Evolutionary conservation across 1,140 invertebrate species (phyloP), one percentile per base, ranked within the genome.

Genomic region (Rhynchophorus ferrugineus): DNA sequence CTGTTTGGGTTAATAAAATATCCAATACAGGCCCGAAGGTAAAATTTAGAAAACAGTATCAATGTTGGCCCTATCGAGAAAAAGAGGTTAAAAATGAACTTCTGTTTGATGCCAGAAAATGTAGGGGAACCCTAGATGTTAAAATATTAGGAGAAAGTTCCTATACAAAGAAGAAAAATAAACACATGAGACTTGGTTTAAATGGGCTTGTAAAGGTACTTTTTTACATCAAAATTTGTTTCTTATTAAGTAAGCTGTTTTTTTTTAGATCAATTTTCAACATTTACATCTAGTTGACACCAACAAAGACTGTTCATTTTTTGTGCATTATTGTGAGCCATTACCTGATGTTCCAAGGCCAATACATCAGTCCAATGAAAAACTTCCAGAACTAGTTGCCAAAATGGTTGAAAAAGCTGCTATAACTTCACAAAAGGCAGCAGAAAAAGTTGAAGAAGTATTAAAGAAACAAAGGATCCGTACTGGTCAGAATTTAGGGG

Each of bases 1-100:
- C 68, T 37, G 56, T 67, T 54, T 69, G 68, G 68, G 68, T 64
- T 18, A 67, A 68, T 49, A 69, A 69, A 58, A 64, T 66, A 48
- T 69, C 68, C 34, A 69, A 69, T 53, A 68, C 66, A 6, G 68
- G 68, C 2, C 66, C 66, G 11, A 67, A 69, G 63, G 66, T 69
- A 44, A 60, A 57, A 39, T 69, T 68, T 58, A 49, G 68, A 45
- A 69, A 69, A 51, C 66, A 68, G 37, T 69, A 69, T 56, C 68
- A 69, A 37, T 69, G 68, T 36, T 69, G 68, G 68, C 62, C 66
- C 13, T 59, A 64, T 14, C 49, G 49, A 11, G 60, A 59, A 22
- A 62, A 62, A 57, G 47, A 51, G 7, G 53, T 68, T 11, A 60
- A 64, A 49, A 68, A 68, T 39, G 64, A 68, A 41, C 49, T 67